Conservation (phyloP, 2,797 vertebrate species). For the Pseudochirops corinnae region DNA sequence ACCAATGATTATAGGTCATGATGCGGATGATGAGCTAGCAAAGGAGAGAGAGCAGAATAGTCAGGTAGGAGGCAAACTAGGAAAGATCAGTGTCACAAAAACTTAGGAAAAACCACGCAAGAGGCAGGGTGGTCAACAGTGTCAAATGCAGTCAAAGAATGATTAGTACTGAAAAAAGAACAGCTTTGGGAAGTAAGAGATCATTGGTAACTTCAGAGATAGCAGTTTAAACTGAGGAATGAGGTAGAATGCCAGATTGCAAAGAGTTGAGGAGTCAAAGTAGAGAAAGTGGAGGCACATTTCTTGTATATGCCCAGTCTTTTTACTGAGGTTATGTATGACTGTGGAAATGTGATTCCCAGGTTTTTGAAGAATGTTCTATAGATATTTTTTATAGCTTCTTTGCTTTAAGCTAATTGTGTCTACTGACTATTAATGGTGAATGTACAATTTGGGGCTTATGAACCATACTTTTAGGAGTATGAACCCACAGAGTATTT, state of each 20-base stretch:
- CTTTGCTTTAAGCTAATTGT: too few relatives aligned
- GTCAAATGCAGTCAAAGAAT: neutral
- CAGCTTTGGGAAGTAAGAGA: neutral
- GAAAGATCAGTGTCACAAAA: neutral
- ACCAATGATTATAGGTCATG: neutral
- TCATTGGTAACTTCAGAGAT: neutral
- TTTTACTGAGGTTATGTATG: too few relatives aligned
- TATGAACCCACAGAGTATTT: too few relatives aligned
- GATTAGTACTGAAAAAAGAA: neutral
- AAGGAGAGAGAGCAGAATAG: neutral
- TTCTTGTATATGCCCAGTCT: too few relatives aligned
- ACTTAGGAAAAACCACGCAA: neutral
- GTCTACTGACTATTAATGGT: too few relatives aligned
- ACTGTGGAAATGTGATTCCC: too few relatives aligned
- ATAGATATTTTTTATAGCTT: too few relatives aligned
- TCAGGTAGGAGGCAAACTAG: neutral
- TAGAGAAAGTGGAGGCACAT: too few relatives aligned
- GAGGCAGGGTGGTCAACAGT: neutral
- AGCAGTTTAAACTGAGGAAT: neutral
- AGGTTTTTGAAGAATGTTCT: too few relatives aligned
- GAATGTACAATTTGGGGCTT: too few relatives aligned
- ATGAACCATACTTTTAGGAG: too few relatives aligned
- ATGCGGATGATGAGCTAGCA: neutral
- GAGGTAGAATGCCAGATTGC: neutral
- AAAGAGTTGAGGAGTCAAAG: too few relatives aligned